These are phyloP conservation scores for Rhynchophorus ferrugineus DNA, from an alignment of 1,140 invertebrate genomes.

Conservation along the genomic window DNA sequence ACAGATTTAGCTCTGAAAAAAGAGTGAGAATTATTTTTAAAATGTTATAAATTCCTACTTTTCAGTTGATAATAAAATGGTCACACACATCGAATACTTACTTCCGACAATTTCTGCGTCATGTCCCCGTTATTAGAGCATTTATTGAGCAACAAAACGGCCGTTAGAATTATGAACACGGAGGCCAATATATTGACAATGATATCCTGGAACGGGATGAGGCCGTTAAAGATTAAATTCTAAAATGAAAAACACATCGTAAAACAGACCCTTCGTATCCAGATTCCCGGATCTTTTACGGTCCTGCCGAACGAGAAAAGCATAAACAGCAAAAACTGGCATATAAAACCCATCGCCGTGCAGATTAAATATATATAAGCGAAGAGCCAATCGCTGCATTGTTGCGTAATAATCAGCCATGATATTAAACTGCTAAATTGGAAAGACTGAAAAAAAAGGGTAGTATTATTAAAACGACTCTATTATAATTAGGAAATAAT, in stretches of 20 bases:
- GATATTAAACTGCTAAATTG: slow-evolving; percentile 1
- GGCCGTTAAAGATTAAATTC: no score
- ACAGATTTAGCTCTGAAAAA: no score
- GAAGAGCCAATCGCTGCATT: slow-evolving; percentile 15
- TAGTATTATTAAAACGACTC: no score
- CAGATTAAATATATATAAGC: slow-evolving; percentile 10
- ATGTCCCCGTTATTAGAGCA: slow-evolving; percentile 1
- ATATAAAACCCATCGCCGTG: slow-evolving; percentile 1
- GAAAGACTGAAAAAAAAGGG: not conserved
- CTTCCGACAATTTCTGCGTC: slow-evolving; percentile 6
- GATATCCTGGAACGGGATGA: slow-evolving; percentile 27
- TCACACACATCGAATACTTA: not conserved
- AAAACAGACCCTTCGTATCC: slow-evolving; percentile 19
- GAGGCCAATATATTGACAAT: slow-evolving; percentile 12
- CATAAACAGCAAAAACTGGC: slow-evolving; percentile 14
- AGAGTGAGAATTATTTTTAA: no score
- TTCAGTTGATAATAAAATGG: no score
- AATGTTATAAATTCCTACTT: no score
- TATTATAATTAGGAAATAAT: not conserved
- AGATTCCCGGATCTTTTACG: slow-evolving; percentile 15
- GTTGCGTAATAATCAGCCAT: slow-evolving; percentile 8
- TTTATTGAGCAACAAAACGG: slow-evolving; percentile 10
- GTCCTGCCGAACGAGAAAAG: slow-evolving; percentile 22
- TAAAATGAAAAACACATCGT: no score
- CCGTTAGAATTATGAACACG: slow-evolving; percentile 10